Percentiles rank a stretch among this genome's conserved stretches.
Evolutionary conservation across 2,888 invertebrate genomes (phyloP).

Genomic region (Gibbula magus): DNA sequence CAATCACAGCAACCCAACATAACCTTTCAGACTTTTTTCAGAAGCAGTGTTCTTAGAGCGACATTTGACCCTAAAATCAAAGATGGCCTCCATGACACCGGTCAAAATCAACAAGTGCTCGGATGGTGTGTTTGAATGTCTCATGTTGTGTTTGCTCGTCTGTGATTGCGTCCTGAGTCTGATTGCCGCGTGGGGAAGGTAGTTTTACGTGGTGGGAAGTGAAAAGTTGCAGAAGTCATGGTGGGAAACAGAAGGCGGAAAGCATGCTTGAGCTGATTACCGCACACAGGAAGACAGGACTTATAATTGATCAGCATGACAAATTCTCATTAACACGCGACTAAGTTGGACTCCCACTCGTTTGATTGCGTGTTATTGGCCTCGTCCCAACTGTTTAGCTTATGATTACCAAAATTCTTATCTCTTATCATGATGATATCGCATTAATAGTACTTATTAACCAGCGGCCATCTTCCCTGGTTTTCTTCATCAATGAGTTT

Average conservation of each 20-base stretch:
- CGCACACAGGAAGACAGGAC: neutral
- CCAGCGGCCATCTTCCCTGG: no score
- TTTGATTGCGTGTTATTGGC: no score
- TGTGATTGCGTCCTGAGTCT: neutral
- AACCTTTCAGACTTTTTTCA: no score
- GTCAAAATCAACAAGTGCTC: neutral
- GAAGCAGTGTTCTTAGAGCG: neutral
- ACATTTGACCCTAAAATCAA: neutral
- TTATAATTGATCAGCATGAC: no score
- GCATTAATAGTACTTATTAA: no score
- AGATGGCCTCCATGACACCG: neutral
- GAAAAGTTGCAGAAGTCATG: neutral
- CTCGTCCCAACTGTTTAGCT: no score
- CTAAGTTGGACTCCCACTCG: no score
- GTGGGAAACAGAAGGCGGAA: neutral
- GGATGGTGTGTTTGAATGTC: neutral
- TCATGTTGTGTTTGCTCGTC: neutral
- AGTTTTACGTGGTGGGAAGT: neutral
- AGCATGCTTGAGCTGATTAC: neutral
- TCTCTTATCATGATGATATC: no score
- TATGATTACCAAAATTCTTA: no score
- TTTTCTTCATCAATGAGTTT: no score
- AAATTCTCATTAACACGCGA: no score
- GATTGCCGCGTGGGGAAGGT: neutral
- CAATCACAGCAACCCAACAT: no score